Evolutionary conservation across 2,888 invertebrate genomes (phyloP), one percentile per base, ranked within the genome.

Genomic region (Cheilosia grossa): DNA sequence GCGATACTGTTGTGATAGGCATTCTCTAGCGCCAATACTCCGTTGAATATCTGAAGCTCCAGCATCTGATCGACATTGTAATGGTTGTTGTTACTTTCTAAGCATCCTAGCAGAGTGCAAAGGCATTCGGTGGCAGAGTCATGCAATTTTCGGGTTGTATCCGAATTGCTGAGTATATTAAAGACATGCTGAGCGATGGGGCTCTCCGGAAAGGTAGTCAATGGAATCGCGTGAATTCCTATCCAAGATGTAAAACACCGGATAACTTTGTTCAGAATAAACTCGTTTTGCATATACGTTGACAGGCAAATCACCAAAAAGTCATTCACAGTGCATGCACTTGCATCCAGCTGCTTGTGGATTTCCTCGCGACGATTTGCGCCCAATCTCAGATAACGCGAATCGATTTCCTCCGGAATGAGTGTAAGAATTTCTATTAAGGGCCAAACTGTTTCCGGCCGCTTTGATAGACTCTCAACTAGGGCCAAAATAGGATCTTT

Each of bases 221-320:
- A 93, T 42, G 95, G 94, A 87, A 98, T 94, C 15, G 96, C 97
- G 88, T 95, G 95, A 13, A 98, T 95, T 72, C 95, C 95, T 88
- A 98, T 94, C 98, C 98, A 99, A 9, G 98, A 97, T 0, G 97
- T 97, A 91, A 98, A 95, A 92, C 98, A 98, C 88, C 95, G 94
- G 69, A 98, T 93, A 33, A 97, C 95, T 91, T 96, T 96, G 64
- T 90, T 90, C 70, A 90, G 87, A 61, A 95, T 94, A 82, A 96
- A 94, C 89, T 95, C 94, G 82, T 94, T 92, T 90, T 95, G 95
- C 79, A 93, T 92, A 86, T 94, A 94, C 88, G 93, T 95, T 87
- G 94, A 94, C 85, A 96, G 92, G 89, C 96, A 97, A 88, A 95
- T 94, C 90, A 95, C 95, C 88, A 99, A 92, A 91, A 97, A 96